phyloP scores from a whole-genome alignment of 1,140 invertebrate species.

The Tetramorium parvispinum region DNA sequence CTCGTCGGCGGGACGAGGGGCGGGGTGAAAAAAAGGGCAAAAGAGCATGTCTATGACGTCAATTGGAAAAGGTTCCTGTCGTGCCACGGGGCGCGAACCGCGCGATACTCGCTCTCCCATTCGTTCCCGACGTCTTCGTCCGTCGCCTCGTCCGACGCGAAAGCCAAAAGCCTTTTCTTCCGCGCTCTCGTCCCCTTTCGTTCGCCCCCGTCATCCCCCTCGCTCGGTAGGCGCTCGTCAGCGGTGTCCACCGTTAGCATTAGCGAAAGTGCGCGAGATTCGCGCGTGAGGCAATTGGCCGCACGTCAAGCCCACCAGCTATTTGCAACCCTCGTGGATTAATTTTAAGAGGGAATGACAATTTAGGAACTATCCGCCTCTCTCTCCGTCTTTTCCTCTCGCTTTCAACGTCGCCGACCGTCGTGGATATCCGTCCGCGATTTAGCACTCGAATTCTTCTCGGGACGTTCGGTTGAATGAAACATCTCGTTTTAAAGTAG shows the following conservation, averaged over 20 bases:
- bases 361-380: conserved; percentile 59
- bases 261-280: conserved; percentile 72
- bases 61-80: conserved; percentile 82
- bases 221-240: not conserved
- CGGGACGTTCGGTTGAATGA: conserved; percentile 19
- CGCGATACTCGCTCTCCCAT: conserved; percentile 42
- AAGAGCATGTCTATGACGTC: conserved; percentile 80
- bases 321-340: conserved; percentile 80
- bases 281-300: conserved; percentile 79
- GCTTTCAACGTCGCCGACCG: not conserved
- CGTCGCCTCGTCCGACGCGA: not conserved
- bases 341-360: conserved; percentile 78
- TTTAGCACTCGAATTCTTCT: conserved; percentile 29
- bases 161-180: conserved; percentile 15
- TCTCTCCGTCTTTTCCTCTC: not conserved
- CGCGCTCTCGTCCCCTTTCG: not conserved
- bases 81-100: conserved; percentile 73
- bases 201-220: conserved; percentile 17
- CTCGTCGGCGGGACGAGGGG: conserved; percentile 70
- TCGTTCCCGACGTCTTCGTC: not conserved
- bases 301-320: conserved; percentile 79
- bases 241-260: conserved; percentile 58
- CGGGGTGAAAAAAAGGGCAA: conserved; percentile 75
- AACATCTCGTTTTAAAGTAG: not conserved
- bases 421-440: conserved; percentile 24